phyloP scores from a whole-genome alignment of 2,888 invertebrate genomes.

The Hemithea aestivaria region DNA sequence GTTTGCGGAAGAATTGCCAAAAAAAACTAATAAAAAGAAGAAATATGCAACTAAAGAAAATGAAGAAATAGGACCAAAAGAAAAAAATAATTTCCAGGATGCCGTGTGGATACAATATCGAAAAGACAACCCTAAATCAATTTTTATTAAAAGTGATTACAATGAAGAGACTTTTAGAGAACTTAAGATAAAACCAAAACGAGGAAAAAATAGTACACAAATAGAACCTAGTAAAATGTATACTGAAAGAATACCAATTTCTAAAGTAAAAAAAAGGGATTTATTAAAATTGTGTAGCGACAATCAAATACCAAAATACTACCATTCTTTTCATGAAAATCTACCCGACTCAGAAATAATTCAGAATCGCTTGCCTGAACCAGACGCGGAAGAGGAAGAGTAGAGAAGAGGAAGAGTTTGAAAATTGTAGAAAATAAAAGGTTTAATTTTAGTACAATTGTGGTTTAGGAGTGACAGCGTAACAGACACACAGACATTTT shows the following conservation, averaged over 20 bases:
- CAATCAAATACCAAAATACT: constrained; percentile 6
- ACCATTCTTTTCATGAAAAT: constrained; percentile 7
- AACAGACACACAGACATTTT: too few relatives aligned
- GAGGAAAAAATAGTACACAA: not conserved
- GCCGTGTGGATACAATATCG: constrained; percentile 17
- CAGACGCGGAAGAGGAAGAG: constrained; percentile 6
- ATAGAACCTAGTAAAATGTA: constrained; percentile 1
- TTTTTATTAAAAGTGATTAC: not conserved
- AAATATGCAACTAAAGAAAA: not conserved
- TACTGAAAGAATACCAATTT: constrained; percentile 3
- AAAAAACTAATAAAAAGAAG: not conserved
- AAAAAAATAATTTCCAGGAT: constrained; percentile 7
- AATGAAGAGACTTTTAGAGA: constrained; percentile 1
- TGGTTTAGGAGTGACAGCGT: too few relatives aligned
- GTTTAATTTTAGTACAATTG: too few relatives aligned
- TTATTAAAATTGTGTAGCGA: constrained; percentile 6
- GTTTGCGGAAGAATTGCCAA: constrained; percentile 1
- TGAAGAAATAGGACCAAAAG: not conserved
- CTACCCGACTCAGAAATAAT: constrained; percentile 4
- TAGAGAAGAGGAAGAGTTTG: not conserved
- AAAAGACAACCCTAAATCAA: constrained; percentile 9
- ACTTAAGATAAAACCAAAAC: constrained; percentile 2
- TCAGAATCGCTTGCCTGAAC: constrained; percentile 4
- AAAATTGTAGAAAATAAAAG: too few relatives aligned
- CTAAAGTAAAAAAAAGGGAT: constrained; percentile 3